Percentiles rank a stretch among this genome's conserved stretches.
Conservation (phyloP, 2,888 invertebrate genomes). For the Latheticus oryzae region DNA sequence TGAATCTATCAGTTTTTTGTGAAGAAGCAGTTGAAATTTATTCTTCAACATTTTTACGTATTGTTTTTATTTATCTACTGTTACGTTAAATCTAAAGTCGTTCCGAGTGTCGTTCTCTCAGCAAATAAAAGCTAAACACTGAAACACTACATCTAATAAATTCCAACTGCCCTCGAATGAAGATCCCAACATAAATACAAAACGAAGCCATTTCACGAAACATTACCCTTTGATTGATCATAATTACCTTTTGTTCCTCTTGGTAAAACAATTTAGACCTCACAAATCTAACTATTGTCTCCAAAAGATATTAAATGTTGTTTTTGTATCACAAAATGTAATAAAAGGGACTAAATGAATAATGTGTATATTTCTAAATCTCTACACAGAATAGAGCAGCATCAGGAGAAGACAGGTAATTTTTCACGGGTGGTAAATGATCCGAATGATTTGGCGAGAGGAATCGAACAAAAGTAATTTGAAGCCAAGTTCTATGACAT, state of each 20-base stretch:
- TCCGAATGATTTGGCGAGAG: constrained; percentile 55
- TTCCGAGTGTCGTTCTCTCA: background rate
- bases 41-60: too few relatives aligned
- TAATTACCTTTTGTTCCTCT: too few relatives aligned
- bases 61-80: too few relatives aligned
- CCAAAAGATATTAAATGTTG: background rate
- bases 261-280: too few relatives aligned
- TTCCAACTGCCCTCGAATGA: constrained; percentile 18
- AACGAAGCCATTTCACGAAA: constrained; percentile 26
- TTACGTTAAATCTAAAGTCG: too few relatives aligned
- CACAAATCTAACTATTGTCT: background rate
- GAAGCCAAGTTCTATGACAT: constrained; percentile 35
- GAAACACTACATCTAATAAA: constrained; percentile 19
- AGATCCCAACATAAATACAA: constrained; percentile 23
- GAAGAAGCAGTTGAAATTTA: too few relatives aligned
- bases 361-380: constrained; percentile 55
- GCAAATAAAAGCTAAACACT: constrained; percentile 4
- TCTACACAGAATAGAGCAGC: constrained; percentile 45
- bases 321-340: background rate
- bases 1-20: too few relatives aligned
- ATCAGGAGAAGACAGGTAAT: constrained; percentile 52
- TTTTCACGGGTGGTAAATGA: constrained; percentile 57
- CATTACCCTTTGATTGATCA: constrained; percentile 21
- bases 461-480: constrained; percentile 43
- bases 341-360: constrained; percentile 46